These are phyloP conservation scores for crab-eating macaque (Macaca fascicularis) DNA, from an alignment of 2,113 vertebrate species.

Conservation along the genomic window DNA sequence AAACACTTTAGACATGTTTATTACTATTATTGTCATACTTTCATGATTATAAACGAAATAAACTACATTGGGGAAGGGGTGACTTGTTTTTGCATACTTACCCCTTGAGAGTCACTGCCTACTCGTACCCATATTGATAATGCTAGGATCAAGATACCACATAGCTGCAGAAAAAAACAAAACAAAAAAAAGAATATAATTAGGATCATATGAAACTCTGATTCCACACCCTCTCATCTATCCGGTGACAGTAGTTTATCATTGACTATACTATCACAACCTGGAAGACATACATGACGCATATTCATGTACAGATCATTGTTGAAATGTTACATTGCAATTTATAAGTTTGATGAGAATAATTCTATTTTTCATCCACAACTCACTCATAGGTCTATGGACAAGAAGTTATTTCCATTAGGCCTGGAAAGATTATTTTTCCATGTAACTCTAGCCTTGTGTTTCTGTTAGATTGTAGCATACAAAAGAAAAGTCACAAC, in stretches of 20 bases:
- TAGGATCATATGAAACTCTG: background rate
- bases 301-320: background rate
- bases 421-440: background rate
- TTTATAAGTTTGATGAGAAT: background rate
- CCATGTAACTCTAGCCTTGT: background rate
- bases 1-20: background rate
- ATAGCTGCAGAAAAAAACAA: slow-evolving; percentile 83
- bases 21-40: background rate
- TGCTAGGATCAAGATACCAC: slow-evolving; percentile 89
- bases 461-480: background rate
- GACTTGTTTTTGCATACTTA: slow-evolving; percentile 69
- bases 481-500: background rate
- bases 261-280: background rate
- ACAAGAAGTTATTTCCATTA: background rate
- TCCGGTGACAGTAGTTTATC: background rate
- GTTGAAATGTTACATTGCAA: background rate
- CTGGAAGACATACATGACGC: background rate
- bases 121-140: slow-evolving; percentile 90
- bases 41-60: background rate
- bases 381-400: background rate
- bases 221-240: background rate
- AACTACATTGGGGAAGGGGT: background rate
- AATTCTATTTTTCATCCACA: background rate
- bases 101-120: slow-evolving; percentile 74
- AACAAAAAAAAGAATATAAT: background rate